Conservation (phyloP, 2,113 vertebrate species). For the Canis aureus region DNA sequence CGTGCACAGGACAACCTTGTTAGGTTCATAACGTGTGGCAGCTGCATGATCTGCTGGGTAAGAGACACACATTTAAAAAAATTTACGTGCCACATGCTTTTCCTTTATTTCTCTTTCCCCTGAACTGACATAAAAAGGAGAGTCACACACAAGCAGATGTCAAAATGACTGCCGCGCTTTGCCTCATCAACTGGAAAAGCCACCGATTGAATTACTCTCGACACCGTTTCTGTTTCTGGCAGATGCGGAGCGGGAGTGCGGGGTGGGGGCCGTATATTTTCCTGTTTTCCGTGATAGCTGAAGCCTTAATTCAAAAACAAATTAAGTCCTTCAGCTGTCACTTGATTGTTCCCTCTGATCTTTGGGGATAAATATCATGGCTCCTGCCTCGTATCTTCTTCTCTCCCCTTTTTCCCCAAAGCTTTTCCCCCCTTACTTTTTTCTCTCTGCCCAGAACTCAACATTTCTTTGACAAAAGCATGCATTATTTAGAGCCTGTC, state of each 20-base stretch:
- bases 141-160: conserved; percentile 64
- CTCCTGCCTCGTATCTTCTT: neutral
- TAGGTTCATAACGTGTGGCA: neutral
- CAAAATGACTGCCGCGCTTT: neutral
- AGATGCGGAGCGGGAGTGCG: neutral
- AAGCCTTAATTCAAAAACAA: conserved; percentile 70
- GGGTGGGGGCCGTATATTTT: neutral
- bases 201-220: neutral
- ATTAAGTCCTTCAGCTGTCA: conserved; percentile 71
- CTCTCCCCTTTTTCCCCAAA: neutral
- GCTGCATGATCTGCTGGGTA: neutral
- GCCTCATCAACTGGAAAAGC: conserved; percentile 52
- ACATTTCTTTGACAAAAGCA: conserved; percentile 65
- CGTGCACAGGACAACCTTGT: neutral
- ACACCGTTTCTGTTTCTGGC: neutral
- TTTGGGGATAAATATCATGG: neutral
- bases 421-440: neutral
- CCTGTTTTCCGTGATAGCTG: neutral
- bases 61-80: conserved; percentile 20
- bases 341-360: neutral
- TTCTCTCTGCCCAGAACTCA: conserved; percentile 44
- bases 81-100: neutral
- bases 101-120: neutral
- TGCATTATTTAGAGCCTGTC: conserved; percentile 82
- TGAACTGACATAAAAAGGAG: conserved; percentile 58